These are phyloP conservation scores for Clangula hyemalis DNA, from an alignment of 2,797 vertebrate species.

Conservation along the genomic window DNA sequence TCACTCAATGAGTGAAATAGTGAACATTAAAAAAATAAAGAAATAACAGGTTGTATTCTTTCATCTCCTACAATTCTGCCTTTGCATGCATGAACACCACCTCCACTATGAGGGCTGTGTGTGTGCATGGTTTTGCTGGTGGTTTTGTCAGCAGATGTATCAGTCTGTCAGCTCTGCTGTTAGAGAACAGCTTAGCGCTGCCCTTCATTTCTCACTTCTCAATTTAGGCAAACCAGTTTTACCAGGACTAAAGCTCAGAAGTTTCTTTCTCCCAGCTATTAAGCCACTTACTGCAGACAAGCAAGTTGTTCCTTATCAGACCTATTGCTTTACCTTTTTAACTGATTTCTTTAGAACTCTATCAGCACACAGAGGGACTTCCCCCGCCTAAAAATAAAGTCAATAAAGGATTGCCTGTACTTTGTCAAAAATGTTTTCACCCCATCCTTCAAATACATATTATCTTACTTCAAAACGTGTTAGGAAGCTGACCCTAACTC, in stretches of 20 bases:
- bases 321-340: neutral
- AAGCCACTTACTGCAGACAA: neutral
- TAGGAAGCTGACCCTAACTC: neutral
- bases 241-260: neutral
- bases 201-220: neutral
- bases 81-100: neutral
- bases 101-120: neutral
- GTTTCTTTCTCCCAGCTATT: neutral
- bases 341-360: neutral
- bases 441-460: neutral
- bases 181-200: neutral
- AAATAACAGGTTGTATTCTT: neutral
- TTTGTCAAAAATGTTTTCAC: neutral
- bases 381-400: neutral
- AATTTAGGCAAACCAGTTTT: neutral
- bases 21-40: neutral
- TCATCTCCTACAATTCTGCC: neutral
- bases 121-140: neutral
- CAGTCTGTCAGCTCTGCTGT: accelerated
- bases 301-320: neutral
- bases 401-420: neutral
- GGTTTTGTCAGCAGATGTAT: neutral
- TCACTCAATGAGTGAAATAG: neutral
- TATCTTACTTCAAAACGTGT: neutral
- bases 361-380: neutral